A percentile compares a stretch with the other conserved stretches of the same genome.
Evolutionary conservation across 2,797 vertebrate genomes (phyloP).

Genomic region (Anisognathus igniventris): DNA sequence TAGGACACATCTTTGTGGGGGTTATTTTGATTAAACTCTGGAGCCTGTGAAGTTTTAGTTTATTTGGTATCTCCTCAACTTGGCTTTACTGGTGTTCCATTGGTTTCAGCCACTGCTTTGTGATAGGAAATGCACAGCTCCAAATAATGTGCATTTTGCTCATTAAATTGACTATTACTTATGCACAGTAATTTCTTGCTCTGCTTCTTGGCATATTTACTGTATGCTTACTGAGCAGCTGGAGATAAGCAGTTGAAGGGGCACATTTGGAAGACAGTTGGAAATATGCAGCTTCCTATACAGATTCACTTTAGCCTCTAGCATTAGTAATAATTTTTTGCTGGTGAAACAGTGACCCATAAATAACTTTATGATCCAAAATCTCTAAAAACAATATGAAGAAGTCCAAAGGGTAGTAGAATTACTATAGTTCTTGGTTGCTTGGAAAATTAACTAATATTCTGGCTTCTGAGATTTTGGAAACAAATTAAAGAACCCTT

Average conservation of each 20-base stretch:
- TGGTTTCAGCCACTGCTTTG: background rate
- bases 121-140: background rate
- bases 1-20: background rate
- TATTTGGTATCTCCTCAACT: background rate
- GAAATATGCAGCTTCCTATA: background rate
- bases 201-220: slow-evolving; percentile 38
- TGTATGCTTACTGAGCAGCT: background rate
- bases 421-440: background rate
- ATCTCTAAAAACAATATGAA: background rate
- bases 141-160: slow-evolving; percentile 40
- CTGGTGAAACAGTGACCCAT: slow-evolving; percentile 32
- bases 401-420: background rate
- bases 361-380: background rate
- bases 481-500: slow-evolving; percentile 74
- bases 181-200: slow-evolving; percentile 45
- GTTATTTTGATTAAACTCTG: background rate
- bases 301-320: background rate
- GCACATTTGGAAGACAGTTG: background rate
- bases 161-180: slow-evolving; percentile 18
- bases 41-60: background rate
- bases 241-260: background rate
- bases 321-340: background rate
- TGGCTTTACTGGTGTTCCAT: background rate
- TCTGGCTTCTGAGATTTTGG: slow-evolving; percentile 54
- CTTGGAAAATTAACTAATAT: slow-evolving; percentile 57